Base-by-base conservation (phyloP, 1,140 invertebrate species). In the Anastrepha ludens region DNA sequence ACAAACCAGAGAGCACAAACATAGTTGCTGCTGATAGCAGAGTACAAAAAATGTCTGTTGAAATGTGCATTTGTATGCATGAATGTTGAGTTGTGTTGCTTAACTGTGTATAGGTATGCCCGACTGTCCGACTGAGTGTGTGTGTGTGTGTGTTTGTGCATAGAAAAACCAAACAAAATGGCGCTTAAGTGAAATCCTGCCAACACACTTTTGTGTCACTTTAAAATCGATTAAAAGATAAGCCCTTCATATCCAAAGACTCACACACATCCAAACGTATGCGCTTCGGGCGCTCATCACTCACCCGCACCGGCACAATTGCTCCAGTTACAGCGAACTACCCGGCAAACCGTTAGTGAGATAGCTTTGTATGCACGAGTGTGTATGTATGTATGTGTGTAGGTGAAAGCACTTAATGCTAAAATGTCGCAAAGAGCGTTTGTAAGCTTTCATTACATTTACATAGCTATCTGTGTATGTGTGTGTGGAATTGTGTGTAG, bases 201-300 rank as follows among this genome's bases (percentile, higher is more conserved):
- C 67, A 44, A 74, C 39, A 44, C 67, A 74, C 39, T 70, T 70
- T 70, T 70, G 65, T 70, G 65, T 70, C 65, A 70, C 65, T 70
- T 70, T 47, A 74, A 74, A 74, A 74, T 74, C 67, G 67, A 74
- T 74, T 74, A 74, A 74, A 74, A 74, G 67, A 74, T 74, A 74
- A 74, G 67, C 67, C 5, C 41, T 47, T 74, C 67, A 44, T 74
- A 74, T 74, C 67, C 67, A 41, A 17, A 13, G 13, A 13, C 39
- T 74, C 67, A 47, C 39, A 44, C 15, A 39, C 39, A 74, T 74
- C 13, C 41, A 41, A 47, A 62, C 11, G 4, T 62, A 62, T 62
- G 4, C 11, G 17, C 60, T 29, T 29, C 17, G 15, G 5, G 17
- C 60, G 0, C 29, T 8, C 17, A 62, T 62, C 17, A 62, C 15